Conservation (phyloP, 2,113 vertebrate genomes). For the Dicerorhinus sumatrensis region DNA sequence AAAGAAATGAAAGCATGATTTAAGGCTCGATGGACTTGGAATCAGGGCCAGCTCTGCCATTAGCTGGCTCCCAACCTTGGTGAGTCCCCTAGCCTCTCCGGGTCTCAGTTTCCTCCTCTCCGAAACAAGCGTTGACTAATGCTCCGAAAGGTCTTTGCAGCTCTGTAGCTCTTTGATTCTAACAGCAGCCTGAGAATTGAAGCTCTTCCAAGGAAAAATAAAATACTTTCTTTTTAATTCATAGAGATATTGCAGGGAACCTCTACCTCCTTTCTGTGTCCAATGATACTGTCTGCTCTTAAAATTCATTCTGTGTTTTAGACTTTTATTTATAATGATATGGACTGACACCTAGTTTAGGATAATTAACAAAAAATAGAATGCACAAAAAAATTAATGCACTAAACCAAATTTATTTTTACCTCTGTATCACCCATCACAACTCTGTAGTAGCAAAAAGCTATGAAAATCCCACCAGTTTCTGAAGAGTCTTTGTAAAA, state of each 20-base stretch:
- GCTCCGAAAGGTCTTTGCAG: neutral
- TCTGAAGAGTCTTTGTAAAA: neutral
- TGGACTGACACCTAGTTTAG: neutral
- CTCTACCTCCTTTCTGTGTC: neutral
- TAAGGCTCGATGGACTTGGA: neutral
- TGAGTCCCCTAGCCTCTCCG: neutral
- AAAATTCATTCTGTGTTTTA: constrained; percentile 11
- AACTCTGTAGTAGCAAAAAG: neutral
- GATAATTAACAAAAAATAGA: constrained; percentile 28
- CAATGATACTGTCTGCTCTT: neutral
- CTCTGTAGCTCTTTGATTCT: neutral
- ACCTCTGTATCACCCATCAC: neutral
- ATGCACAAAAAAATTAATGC: neutral
- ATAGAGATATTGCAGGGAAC: neutral
- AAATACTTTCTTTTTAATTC: constrained; percentile 39
- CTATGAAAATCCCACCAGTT: neutral
- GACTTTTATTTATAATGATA: constrained; percentile 43
- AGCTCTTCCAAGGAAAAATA: constrained; percentile 8
- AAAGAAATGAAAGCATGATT: constrained; percentile 44
- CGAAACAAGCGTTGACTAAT: neutral
- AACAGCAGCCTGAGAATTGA: neutral
- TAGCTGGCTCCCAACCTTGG: neutral
- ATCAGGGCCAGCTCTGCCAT: neutral
- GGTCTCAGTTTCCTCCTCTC: constrained; percentile 47
- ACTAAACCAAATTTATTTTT: constrained; percentile 30